Conservation (phyloP, 2,888 invertebrate genomes). For the Fragum fragum region DNA sequence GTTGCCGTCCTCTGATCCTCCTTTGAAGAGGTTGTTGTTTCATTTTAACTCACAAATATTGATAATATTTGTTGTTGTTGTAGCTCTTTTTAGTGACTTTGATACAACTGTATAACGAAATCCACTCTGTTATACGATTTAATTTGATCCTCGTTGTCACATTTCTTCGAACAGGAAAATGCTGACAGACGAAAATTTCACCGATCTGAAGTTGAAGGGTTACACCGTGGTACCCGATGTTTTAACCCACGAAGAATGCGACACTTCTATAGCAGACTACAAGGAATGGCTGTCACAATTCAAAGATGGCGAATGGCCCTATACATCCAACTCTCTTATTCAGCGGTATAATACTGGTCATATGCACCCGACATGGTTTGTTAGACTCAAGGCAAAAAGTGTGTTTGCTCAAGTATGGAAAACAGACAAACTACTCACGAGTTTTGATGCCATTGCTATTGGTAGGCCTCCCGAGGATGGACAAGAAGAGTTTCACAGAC, state of each 20-base stretch:
- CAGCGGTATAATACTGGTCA: slow-evolving; percentile 79
- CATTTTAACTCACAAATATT: too few species aligned
- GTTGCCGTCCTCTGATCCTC: too few species aligned
- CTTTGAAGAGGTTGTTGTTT: too few species aligned
- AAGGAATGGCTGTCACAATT: slow-evolving; percentile 45
- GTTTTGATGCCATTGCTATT: slow-evolving; percentile 82
- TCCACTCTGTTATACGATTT: too few species aligned
- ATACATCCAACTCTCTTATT: slow-evolving; percentile 69
- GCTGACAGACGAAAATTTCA: slow-evolving; percentile 32
- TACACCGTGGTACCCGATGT: slow-evolving; percentile 36
- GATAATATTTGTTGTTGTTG: too few species aligned
- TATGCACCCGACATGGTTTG: slow-evolving; percentile 78
- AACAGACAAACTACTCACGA: slow-evolving; percentile 76
- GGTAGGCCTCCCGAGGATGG: slow-evolving; percentile 82
- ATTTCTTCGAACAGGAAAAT: slow-evolving; percentile 17
- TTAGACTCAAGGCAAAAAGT: slow-evolving; percentile 74
- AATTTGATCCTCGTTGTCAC: too few species aligned
- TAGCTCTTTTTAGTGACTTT: too few species aligned
- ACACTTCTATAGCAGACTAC: slow-evolving; percentile 26
- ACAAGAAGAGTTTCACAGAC: slow-evolving; percentile 65
- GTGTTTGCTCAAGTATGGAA: slow-evolving; percentile 81
- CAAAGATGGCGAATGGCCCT: slow-evolving; percentile 43
- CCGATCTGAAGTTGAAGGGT: slow-evolving; percentile 27
- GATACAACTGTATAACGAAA: too few species aligned
- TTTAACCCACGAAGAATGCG: slow-evolving; percentile 37